Percentiles rank a stretch among this genome's conserved stretches.
Conservation (phyloP, 2,113 vertebrate genomes). For the Eulacestoma nigropectus region DNA sequence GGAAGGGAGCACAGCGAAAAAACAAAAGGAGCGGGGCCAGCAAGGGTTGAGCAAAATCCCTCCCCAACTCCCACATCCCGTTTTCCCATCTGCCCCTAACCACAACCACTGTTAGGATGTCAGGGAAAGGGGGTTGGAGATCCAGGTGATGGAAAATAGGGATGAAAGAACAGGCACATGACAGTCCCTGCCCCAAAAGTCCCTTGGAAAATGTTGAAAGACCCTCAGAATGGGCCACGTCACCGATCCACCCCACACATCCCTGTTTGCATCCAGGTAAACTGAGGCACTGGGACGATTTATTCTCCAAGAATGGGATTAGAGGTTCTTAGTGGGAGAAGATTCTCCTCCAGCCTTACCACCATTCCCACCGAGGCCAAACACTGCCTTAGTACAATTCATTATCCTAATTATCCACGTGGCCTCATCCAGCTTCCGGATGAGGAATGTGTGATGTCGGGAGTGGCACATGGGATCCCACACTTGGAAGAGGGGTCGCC, state of each 20-base stretch:
- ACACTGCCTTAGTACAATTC: neutral
- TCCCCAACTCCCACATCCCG: fast-evolving
- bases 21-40: fast-evolving
- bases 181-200: neutral
- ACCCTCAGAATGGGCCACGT: no score
- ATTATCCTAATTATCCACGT: neutral
- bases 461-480: fast-evolving
- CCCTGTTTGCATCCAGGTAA: neutral
- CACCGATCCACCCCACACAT: fast-evolving
- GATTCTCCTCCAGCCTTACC: neutral
- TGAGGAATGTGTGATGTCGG: fast-evolving
- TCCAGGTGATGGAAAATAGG: neutral
- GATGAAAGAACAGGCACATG: fast-evolving
- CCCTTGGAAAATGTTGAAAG: fast-evolving
- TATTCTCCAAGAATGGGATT: neutral
- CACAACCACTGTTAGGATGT: fast-evolving
- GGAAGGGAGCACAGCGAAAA: neutral
- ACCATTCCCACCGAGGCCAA: fast-evolving
- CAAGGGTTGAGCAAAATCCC: neutral
- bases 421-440: fast-evolving
- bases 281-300: neutral
- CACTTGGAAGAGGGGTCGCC: fast-evolving
- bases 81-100: neutral
- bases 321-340: neutral
- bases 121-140: neutral